Evolutionary conservation across 2,888 invertebrate species (phyloP).

Genomic region (Noctuana brunneofusca): DNA sequence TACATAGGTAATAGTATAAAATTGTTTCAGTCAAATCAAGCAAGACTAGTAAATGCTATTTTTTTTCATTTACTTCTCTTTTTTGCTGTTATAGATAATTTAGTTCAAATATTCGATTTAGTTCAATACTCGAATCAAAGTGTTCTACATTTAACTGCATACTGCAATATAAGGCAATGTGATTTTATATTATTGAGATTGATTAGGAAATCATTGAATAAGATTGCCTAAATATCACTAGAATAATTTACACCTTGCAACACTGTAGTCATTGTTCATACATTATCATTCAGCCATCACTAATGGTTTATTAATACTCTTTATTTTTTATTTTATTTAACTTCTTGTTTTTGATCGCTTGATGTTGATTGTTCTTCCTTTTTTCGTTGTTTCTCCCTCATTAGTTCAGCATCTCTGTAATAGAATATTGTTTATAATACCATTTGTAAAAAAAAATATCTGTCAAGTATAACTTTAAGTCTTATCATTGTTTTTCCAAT

Average conservation of each 20-base stretch:
- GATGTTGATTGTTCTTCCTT: conserved; percentile 82
- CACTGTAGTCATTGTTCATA: conserved; percentile 54
- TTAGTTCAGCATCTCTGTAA: conserved; percentile 92
- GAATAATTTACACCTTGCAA: conserved; percentile 54
- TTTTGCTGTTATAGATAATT: not conserved
- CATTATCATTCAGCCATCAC: conserved; percentile 48
- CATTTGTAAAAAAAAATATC: not conserved
- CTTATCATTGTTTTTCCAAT: too few species aligned
- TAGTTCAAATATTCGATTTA: too few species aligned
- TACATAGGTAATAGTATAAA: conserved; percentile 59
- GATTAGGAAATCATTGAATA: conserved; percentile 37
- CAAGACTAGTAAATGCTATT: conserved; percentile 50
- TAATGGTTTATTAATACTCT: conserved; percentile 50
- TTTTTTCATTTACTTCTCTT: conserved; percentile 50
- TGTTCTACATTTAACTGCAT: not conserved
- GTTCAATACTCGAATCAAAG: not conserved
- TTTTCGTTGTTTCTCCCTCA: conserved; percentile 93
- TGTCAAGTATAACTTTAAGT: too few species aligned
- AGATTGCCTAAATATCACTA: conserved; percentile 62
- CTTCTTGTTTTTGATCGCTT: conserved; percentile 61
- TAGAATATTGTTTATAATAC: conserved; percentile 9
- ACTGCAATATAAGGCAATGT: not conserved
- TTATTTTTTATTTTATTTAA: conserved; percentile 50
- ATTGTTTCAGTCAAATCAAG: conserved; percentile 72
- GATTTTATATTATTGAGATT: conserved; percentile 7